These are phyloP conservation scores for Ateles fusciceps DNA, from an alignment of 2,797 vertebrate species.

Conservation along the genomic window DNA sequence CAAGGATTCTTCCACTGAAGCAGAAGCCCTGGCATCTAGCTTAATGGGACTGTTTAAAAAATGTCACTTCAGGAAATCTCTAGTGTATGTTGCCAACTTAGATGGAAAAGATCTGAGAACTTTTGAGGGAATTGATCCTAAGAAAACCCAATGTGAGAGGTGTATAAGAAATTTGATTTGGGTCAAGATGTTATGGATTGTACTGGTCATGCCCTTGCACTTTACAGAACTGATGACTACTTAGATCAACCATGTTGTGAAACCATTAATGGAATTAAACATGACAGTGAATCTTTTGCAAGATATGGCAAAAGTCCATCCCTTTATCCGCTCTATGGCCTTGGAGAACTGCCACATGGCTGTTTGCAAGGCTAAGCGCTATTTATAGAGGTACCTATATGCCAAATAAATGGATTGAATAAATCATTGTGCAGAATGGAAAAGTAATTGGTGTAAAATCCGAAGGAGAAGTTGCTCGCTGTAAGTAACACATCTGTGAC, in stretches of 20 bases:
- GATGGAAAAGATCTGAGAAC: constrained; percentile 93
- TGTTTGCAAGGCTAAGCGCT: constrained; percentile 97
- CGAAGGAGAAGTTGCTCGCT: constrained; percentile 96
- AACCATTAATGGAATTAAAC: constrained; percentile 96
- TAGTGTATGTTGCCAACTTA: constrained; percentile 90
- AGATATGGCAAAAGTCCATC: constrained; percentile 97
- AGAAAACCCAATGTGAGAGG: constrained; percentile 91
- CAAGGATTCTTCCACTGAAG: constrained; percentile 96
- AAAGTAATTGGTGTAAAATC: constrained; percentile 97
- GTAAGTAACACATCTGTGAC: constrained; percentile 98
- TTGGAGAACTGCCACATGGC: constrained; percentile 97
- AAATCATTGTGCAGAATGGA: constrained; percentile 94
- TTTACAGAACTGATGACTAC: constrained; percentile 98
- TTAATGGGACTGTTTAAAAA: constrained; percentile 98
- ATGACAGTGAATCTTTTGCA: constrained; percentile 97
- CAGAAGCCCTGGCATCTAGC: constrained; percentile 93
- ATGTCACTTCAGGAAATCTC: constrained; percentile 93
- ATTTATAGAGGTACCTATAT: constrained; percentile 99
- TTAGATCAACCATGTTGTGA: constrained; percentile 93
- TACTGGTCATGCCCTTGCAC: constrained; percentile 95
- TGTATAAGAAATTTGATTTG: constrained; percentile 94
- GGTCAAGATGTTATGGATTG: constrained; percentile 94
- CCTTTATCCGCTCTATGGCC: constrained; percentile 96
- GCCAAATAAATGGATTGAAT: constrained; percentile 98
- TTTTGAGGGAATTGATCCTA: constrained; percentile 90